A percentile compares a stretch with the other conserved stretches of the same genome.
phyloP scores from a whole-genome alignment of 2,888 invertebrate species.

The Cephus sareptanus region DNA sequence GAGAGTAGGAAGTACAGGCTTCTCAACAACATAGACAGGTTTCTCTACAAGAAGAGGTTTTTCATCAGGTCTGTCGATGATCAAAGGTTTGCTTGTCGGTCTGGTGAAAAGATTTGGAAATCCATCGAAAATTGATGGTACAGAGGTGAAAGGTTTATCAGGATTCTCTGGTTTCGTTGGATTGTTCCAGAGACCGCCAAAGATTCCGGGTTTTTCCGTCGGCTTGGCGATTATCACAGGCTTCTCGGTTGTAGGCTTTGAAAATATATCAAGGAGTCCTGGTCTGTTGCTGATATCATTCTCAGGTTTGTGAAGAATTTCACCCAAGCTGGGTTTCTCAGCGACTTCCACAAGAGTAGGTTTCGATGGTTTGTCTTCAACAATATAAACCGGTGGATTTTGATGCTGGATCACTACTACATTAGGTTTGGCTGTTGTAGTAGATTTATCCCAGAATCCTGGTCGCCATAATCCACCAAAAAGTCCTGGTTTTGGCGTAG shows the following conservation, averaged over 20 bases:
- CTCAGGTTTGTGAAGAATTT: slow-evolving; percentile 20
- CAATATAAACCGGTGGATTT: too few relatives aligned
- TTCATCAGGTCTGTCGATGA: slow-evolving; percentile 25
- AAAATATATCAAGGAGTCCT: slow-evolving; percentile 12
- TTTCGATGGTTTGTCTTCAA: too few relatives aligned
- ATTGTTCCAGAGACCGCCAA: slow-evolving; percentile 26
- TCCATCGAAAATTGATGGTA: slow-evolving; percentile 5
- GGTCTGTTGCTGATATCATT: slow-evolving; percentile 18
- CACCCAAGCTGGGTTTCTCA: slow-evolving; percentile 6
- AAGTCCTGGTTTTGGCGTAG: slow-evolving; percentile 11
- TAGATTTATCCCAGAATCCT: neutral
- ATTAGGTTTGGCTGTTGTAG: too few relatives aligned
- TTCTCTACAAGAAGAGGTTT: slow-evolving; percentile 25
- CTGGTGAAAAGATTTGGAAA: slow-evolving; percentile 13
- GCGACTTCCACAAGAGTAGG: slow-evolving; percentile 7
- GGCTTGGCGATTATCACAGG: slow-evolving; percentile 9
- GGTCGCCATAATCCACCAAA: slow-evolving; percentile 18
- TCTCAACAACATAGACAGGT: slow-evolving; percentile 27
- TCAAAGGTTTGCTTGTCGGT: slow-evolving; percentile 22
- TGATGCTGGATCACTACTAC: too few relatives aligned
- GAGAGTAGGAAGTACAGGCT: slow-evolving; percentile 7
- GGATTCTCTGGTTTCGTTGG: slow-evolving; percentile 13
- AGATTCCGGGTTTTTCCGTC: slow-evolving; percentile 17
- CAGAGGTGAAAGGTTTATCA: neutral
- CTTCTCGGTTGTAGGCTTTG: slow-evolving; percentile 5